Evolutionary conservation across 2,888 invertebrate genomes (phyloP).

Genomic region (Hartigia nigra): DNA sequence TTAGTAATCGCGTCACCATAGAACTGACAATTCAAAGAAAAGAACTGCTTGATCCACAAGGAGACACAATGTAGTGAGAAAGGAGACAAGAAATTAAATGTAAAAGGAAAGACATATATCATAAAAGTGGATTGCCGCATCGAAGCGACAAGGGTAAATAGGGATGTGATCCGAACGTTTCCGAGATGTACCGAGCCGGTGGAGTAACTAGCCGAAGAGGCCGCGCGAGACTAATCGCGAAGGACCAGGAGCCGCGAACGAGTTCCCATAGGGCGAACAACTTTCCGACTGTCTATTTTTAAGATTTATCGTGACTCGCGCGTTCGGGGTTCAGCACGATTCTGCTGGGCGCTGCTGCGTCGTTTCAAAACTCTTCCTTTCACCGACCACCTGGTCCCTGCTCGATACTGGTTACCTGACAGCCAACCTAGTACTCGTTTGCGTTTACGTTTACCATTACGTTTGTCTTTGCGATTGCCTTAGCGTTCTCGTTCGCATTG

Average conservation of each 20-base stretch:
- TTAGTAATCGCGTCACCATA: neutral
- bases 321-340: slow-evolving; percentile 3
- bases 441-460: neutral
- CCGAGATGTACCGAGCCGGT: neutral
- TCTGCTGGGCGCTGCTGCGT: slow-evolving; percentile 5
- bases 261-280: neutral
- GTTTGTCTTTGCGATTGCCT: neutral
- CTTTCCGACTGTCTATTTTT: slow-evolving; percentile 8
- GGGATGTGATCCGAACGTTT: neutral
- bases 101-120: neutral
- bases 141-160: neutral
- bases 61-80: neutral
- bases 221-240: slow-evolving; percentile 26
- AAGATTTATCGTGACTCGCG: slow-evolving; percentile 10
- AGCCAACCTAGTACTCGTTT: neutral
- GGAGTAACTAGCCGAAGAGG: slow-evolving; percentile 14
- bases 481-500: neutral
- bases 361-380: slow-evolving; percentile 12
- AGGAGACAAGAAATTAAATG: neutral
- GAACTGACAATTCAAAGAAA: neutral
- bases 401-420: neutral
- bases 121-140: neutral
- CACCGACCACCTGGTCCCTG: slow-evolving; percentile 8
- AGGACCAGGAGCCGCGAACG: slow-evolving; percentile 14
- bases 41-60: neutral